A percentile compares a stretch with the other conserved stretches of the same genome.
phyloP scores from a whole-genome alignment of 2,797 vertebrate species.

The Eremophila alpestris region DNA sequence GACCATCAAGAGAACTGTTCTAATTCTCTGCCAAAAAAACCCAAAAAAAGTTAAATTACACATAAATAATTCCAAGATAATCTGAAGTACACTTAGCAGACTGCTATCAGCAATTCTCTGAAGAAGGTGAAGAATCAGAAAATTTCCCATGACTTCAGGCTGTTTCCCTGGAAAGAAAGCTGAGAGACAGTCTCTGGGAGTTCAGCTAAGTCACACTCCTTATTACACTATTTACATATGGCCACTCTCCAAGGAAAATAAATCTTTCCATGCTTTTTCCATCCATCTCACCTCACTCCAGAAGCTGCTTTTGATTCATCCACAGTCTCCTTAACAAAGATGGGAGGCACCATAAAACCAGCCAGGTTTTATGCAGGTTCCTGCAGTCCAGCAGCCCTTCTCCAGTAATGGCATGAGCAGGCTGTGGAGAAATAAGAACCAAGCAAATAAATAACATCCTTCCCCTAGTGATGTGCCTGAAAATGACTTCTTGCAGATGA shows the following conservation, averaged over 20 bases:
- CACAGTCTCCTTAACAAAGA: neutral
- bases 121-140: slow-evolving; percentile 5
- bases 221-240: neutral
- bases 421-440: neutral
- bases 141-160: slow-evolving; percentile 12
- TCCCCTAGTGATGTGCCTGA: neutral
- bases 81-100: neutral
- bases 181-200: neutral
- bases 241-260: slow-evolving; percentile 24
- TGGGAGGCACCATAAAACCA: neutral
- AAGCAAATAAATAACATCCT: neutral
- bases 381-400: neutral
- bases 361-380: neutral
- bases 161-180: slow-evolving; percentile 24
- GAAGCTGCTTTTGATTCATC: neutral
- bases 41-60: neutral
- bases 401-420: neutral
- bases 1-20: neutral
- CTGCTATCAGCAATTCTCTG: neutral
- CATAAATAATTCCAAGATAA: neutral
- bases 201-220: neutral
- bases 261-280: neutral
- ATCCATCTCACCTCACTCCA: neutral
- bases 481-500: neutral
- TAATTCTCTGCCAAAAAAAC: neutral